Evolutionary conservation across 2,113 vertebrate species (phyloP).

Genomic region (Calidris pugnax): DNA sequence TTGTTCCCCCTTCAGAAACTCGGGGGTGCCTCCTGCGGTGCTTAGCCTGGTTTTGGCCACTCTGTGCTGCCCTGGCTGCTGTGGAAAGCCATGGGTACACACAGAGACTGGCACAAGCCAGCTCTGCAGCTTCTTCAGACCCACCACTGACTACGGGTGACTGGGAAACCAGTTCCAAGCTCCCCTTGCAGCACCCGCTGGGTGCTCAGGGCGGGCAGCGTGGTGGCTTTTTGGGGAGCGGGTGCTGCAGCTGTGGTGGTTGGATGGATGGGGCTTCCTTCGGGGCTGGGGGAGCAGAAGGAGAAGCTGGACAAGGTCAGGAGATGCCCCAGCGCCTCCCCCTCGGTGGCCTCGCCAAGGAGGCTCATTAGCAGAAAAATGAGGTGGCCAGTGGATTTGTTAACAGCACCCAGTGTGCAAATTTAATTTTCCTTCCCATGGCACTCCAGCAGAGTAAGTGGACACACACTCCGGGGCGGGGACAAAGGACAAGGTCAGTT

Average conservation of each 20-base stretch:
- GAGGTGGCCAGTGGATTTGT: not conserved
- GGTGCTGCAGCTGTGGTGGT: not conserved
- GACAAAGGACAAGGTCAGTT: not conserved
- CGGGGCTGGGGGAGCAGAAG: fast-evolving
- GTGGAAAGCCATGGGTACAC: not conserved
- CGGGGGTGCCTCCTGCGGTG: not conserved
- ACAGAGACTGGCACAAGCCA: fast-evolving
- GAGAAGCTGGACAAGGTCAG: not conserved
- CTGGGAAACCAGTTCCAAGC: not conserved
- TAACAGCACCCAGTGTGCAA: not conserved
- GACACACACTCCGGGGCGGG: not conserved
- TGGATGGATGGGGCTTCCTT: not conserved
- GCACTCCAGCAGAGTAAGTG: not conserved
- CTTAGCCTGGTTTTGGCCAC: not conserved
- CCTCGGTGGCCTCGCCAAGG: not conserved
- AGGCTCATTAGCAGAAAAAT: not conserved
- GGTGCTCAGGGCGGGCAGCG: not conserved
- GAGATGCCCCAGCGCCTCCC: not conserved
- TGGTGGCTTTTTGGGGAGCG: fast-evolving
- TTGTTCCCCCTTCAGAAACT: not conserved
- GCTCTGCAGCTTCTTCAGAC: not conserved
- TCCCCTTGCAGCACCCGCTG: not conserved
- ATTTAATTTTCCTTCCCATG: not conserved
- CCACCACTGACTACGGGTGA: not conserved
- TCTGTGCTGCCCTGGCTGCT: no score